Base-by-base conservation (phyloP, 2,113 vertebrate genomes). In the Riparia riparia region DNA sequence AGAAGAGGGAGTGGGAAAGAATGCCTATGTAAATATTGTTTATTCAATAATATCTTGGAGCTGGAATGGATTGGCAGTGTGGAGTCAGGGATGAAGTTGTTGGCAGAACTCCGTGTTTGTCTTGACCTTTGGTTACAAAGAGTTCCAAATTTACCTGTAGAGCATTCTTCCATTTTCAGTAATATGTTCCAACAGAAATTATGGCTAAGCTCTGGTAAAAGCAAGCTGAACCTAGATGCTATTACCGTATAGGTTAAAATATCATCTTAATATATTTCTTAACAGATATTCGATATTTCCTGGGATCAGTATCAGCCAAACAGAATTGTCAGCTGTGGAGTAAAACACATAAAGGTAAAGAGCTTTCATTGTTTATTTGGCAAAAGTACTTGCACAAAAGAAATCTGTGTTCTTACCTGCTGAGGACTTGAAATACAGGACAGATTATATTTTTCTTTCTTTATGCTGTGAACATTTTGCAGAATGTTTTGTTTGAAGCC, bases 321-420 rank as follows among this genome's bases (percentile, higher is more conserved):
- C 89, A 98, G 99, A 93, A 97, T 99, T 56, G 98, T 99, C 96
- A 99, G 99, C 98, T 99, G 99, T 92, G 99, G 99, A 84, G 99
- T 99, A 88, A 99, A 99, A 93, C 99, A 99, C 96, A 99, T 99
- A 97, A 99, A 99, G 99, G 99, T 99, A 98, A 98, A 97, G 89
- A 86, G 31, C 25, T 92, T 94, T 87, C 85, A 34, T 74, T 96
- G 26, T 54, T 91, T 77, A 42, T 41, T 80, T 60, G 64, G 15
- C n/a, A 88, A 64, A 72, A 71, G 28, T 77, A 49, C 51, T 82
- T 28, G 17, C 37, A 45, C 66, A 3, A 29, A 34, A 39, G 17
- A 45, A 47, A 16, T 21, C 34, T 41, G 9, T 63, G 49, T n/a
- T 93, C 6, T 78, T 87, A 34, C 28, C 49, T 44, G 19, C 45